Conservation (phyloP, 1,140 invertebrate genomes). For the Meteorus sp. region DNA sequence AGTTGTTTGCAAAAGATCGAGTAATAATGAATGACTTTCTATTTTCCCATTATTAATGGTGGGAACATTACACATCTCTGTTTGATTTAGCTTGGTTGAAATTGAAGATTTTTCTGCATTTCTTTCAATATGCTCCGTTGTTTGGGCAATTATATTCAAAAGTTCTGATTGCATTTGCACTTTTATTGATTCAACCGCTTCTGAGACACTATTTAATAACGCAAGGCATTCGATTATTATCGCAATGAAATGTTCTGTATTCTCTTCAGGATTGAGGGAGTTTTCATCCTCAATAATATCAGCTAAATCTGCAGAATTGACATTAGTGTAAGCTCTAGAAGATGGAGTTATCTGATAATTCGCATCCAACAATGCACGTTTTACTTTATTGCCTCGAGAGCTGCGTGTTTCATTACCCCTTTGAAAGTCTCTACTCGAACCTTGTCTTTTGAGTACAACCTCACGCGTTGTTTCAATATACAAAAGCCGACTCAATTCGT, state of each 20-base stretch:
- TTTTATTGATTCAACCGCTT: slow-evolving; percentile 82
- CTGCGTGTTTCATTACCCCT: slow-evolving; percentile 59
- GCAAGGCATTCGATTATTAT: slow-evolving; percentile 85
- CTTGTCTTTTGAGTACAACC: slow-evolving; percentile 63
- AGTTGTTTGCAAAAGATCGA: slow-evolving; percentile 66
- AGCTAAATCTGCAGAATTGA: slow-evolving; percentile 38
- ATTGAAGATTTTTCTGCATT: slow-evolving; percentile 48
- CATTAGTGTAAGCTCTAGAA: slow-evolving; percentile 30
- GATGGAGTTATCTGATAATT: slow-evolving; percentile 6
- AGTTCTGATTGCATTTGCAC: slow-evolving; percentile 80
- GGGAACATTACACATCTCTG: slow-evolving; percentile 18
- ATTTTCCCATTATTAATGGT: neutral
- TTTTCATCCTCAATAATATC: slow-evolving; percentile 68
- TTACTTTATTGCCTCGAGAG: slow-evolving; percentile 52
- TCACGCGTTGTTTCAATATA: slow-evolving; percentile 70
- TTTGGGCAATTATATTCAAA: slow-evolving; percentile 73
- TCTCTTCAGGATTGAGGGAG: slow-evolving; percentile 67
- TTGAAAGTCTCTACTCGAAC: slow-evolving; percentile 64
- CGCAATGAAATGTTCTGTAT: slow-evolving; percentile 73
- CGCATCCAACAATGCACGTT: slow-evolving; percentile 43
- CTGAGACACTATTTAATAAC: slow-evolving; percentile 81
- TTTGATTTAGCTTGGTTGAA: slow-evolving; percentile 18
- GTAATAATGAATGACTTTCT: slow-evolving; percentile 47
- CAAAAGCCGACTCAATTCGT: slow-evolving; percentile 75
- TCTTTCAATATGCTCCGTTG: slow-evolving; percentile 73